Evolutionary conservation across 2,888 invertebrate genomes (phyloP).

Genomic region (Aleiodes leptofemur): DNA sequence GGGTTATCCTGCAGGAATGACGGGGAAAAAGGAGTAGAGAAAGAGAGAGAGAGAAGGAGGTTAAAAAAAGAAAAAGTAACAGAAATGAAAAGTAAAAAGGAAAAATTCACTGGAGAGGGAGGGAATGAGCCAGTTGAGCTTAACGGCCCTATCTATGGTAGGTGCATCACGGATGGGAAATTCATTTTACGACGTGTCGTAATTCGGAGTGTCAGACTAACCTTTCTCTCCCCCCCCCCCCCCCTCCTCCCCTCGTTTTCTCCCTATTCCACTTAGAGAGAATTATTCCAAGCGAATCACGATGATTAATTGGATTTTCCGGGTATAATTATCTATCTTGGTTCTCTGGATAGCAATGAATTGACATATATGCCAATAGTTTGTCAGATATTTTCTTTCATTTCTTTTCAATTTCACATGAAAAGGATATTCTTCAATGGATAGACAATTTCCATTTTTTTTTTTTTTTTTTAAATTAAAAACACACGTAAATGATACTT

Average conservation of each 20-base stretch:
- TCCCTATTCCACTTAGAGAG: not conserved
- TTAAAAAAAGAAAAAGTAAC: conserved; percentile 8
- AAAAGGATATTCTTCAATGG: not conserved
- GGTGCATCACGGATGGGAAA: conserved; percentile 40
- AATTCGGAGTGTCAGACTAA: conserved; percentile 36
- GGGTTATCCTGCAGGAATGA: conserved; percentile 20
- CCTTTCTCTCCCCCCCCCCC: too few species aligned
- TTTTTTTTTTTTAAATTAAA: not conserved
- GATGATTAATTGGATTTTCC: conserved; percentile 34
- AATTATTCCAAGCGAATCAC: conserved; percentile 19
- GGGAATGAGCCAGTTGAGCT: conserved; percentile 13
- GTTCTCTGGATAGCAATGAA: not conserved
- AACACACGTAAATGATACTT: conserved; percentile 31
- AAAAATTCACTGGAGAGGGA: not conserved
- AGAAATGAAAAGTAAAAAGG: conserved; percentile 4
- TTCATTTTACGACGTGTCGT: conserved; percentile 47
- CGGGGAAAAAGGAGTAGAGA: conserved; percentile 4
- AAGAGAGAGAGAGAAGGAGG: not conserved
- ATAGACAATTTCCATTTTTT: not conserved
- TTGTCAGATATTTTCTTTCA: not conserved
- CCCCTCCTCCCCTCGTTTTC: too few species aligned
- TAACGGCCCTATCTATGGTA: conserved; percentile 41
- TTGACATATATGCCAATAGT: conserved; percentile 15
- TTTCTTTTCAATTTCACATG: not conserved
- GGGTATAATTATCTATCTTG: not conserved